A percentile compares a stretch with the other conserved stretches of the same genome.
phyloP scores from a whole-genome alignment of 2,888 invertebrate genomes.

The Nomada ferruginata region DNA sequence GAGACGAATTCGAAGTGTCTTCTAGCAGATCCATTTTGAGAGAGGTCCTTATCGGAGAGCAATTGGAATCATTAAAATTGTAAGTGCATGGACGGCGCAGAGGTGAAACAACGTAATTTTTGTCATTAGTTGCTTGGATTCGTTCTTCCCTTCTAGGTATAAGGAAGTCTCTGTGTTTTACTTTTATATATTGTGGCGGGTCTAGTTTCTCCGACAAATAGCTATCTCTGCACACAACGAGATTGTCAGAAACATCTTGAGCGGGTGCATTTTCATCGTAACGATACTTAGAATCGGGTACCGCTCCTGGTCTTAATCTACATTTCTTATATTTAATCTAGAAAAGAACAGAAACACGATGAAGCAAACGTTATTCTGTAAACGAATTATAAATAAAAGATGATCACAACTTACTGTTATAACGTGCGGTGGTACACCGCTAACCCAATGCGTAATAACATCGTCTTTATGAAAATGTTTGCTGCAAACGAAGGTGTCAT shows the following conservation, averaged over 20 bases:
- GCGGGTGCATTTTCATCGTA: conserved; percentile 8
- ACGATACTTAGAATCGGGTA: conserved; percentile 66
- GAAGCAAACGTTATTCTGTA: not conserved
- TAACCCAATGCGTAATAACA: conserved; percentile 82
- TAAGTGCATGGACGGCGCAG: not conserved
- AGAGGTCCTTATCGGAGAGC: conserved; percentile 4
- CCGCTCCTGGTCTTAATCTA: conserved; percentile 77
- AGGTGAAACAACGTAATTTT: conserved; percentile 10
- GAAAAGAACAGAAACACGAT: conserved; percentile 3
- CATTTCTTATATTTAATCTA: conserved; percentile 81
- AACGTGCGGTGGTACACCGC: conserved; percentile 81
- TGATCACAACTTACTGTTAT: conserved; percentile 73
- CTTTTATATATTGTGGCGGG: not conserved
- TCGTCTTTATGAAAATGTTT: conserved; percentile 80
- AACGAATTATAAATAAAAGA: not conserved
- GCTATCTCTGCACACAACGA: conserved; percentile 19
- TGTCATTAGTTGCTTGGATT: conserved; percentile 29
- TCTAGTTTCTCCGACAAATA: conserved; percentile 7
- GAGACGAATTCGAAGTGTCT: conserved; percentile 5
- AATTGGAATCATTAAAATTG: conserved; percentile 41
- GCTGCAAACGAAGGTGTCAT: conserved; percentile 81
- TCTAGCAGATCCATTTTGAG: conserved; percentile 16
- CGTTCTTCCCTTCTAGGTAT: conserved; percentile 49
- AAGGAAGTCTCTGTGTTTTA: conserved; percentile 15
- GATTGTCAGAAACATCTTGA: conserved; percentile 22